Percentiles rank a stretch among this genome's conserved stretches.
Evolutionary conservation across 2,888 invertebrate genomes (phyloP).

Genomic region (Tachina grossa): DNA sequence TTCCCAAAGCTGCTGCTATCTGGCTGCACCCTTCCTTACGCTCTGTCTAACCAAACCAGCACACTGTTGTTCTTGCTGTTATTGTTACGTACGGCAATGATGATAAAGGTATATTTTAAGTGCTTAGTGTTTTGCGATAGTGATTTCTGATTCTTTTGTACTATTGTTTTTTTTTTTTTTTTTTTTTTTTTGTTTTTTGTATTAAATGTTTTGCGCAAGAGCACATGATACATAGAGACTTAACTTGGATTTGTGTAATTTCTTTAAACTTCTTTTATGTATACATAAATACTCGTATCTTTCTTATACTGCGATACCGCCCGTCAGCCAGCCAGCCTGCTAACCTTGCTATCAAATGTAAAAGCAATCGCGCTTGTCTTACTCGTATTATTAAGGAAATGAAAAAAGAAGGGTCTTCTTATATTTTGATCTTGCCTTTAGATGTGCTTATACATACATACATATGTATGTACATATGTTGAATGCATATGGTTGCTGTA

Average conservation of each 20-base stretch:
- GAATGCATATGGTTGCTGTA: constrained; percentile 4
- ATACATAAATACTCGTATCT: constrained; percentile 9
- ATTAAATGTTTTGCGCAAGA: constrained; percentile 53
- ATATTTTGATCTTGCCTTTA: constrained; percentile 45
- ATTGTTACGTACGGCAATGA: constrained; percentile 11
- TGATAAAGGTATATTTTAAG: constrained; percentile 71
- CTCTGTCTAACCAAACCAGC: not conserved
- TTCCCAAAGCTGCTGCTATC: constrained; percentile 66
- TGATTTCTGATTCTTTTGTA: constrained; percentile 61
- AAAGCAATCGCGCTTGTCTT: constrained; percentile 22
- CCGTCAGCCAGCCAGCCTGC: not conserved
- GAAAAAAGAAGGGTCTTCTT: constrained; percentile 57
- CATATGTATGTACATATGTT: not conserved
- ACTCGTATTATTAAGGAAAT: constrained; percentile 66
- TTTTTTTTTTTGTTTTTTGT: no score
- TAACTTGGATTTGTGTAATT: constrained; percentile 49
- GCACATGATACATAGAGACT: constrained; percentile 10
- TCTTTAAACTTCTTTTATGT: constrained; percentile 47
- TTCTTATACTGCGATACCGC: constrained; percentile 32
- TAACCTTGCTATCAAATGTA: constrained; percentile 56
- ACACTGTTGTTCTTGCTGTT: constrained; percentile 26
- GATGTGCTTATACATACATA: constrained; percentile 1
- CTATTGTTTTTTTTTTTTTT: constrained; percentile 35
- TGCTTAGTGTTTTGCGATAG: constrained; percentile 66
- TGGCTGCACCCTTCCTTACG: constrained; percentile 64